A percentile compares a stretch with the other conserved stretches of the same genome.
These are phyloP conservation scores for Coracias cyanogaster DNA, from an alignment of 2,797 vertebrate species.

Conservation along the genomic window DNA sequence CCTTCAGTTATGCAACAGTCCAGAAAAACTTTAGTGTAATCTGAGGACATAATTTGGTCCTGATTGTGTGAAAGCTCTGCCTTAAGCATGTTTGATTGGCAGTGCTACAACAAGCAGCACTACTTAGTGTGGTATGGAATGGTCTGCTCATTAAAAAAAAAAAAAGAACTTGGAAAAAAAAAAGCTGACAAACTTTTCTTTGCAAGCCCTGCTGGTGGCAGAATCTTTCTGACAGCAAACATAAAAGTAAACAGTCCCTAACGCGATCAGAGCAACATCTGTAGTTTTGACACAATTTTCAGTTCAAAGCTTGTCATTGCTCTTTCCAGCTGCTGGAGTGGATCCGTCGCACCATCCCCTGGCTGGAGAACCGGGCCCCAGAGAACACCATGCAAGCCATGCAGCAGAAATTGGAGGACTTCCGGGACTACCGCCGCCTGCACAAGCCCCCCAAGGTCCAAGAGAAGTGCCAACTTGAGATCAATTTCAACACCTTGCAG, in stretches of 20 bases:
- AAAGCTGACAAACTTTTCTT: background rate
- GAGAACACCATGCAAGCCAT: conserved; percentile 99
- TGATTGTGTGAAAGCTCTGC: background rate
- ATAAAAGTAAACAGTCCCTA: background rate
- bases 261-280: background rate
- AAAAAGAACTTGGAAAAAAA: background rate
- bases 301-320: background rate
- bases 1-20: background rate
- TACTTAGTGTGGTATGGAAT: background rate
- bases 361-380: conserved; percentile 94
- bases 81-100: background rate
- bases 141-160: background rate
- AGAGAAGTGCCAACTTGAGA: conserved; percentile 98
- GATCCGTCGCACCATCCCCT: conserved; percentile 97
- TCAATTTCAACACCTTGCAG: conserved; percentile 99
- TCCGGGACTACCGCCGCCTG: conserved; percentile 93
- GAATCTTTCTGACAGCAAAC: background rate
- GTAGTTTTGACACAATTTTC: background rate
- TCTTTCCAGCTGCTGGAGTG: conserved; percentile 91
- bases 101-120: background rate
- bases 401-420: conserved; percentile 99
- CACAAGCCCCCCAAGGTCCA: conserved; percentile 99
- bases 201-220: background rate
- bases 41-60: background rate
- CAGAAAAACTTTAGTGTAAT: background rate